These are phyloP conservation scores for Pempheris klunzingeri DNA, from an alignment of 2,797 vertebrate species.

Conservation along the genomic window DNA sequence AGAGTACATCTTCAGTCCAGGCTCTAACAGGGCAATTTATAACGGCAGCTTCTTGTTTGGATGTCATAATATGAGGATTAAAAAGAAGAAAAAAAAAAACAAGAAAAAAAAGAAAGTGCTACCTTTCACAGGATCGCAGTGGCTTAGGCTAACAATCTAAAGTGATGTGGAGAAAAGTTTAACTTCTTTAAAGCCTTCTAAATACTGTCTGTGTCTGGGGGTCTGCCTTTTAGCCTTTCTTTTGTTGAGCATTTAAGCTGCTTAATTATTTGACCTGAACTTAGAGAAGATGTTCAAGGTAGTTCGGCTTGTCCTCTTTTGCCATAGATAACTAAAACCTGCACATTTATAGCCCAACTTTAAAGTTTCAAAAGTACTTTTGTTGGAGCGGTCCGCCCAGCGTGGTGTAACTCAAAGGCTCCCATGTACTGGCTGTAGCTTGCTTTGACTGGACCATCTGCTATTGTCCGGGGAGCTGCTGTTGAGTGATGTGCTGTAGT, in stretches of 20 bases:
- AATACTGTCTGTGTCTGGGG: constrained; percentile 73
- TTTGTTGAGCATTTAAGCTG: constrained; percentile 81
- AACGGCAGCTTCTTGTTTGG: constrained; percentile 47
- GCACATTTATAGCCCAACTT: constrained; percentile 52
- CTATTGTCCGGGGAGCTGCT: constrained; percentile 65
- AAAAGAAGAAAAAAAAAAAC: too few species aligned
- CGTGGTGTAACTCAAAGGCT: constrained; percentile 33
- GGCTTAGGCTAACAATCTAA: constrained; percentile 37
- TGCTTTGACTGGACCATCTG: constrained; percentile 62
- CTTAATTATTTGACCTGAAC: constrained; percentile 85
- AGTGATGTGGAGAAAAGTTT: constrained; percentile 51
- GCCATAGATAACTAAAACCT: constrained; percentile 72
- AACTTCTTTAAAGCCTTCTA: constrained; percentile 69
- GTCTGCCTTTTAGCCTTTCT: constrained; percentile 76
- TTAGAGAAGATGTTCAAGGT: constrained; percentile 80
- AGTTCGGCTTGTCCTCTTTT: constrained; percentile 75
- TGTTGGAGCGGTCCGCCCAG: constrained; percentile 15
- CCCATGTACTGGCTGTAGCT: constrained; percentile 27
- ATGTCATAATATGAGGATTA: constrained; percentile 38
- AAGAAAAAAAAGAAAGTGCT: constrained; percentile 18
- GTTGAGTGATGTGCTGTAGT: constrained; percentile 71
- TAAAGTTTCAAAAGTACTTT: constrained; percentile 29
- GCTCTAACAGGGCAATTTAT: constrained; percentile 59
- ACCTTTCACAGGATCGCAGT: constrained; percentile 28
- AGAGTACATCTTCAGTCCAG: constrained; percentile 69